Evolutionary conservation across 2,888 invertebrate species (phyloP).

Genomic region (Neoascia interrupta): DNA sequence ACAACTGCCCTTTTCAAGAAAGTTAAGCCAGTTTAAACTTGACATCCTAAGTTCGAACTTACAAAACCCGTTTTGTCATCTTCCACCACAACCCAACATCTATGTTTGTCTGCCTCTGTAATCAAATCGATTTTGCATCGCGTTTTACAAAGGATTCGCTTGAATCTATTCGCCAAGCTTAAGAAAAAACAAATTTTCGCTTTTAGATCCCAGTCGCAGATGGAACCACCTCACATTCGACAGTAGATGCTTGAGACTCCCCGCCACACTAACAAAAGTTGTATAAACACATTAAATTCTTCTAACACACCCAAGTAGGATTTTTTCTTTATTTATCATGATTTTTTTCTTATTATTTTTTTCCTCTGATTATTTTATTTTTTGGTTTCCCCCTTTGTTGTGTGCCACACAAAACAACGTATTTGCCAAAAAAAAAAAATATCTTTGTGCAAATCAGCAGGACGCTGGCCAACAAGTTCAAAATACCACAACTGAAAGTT

Average conservation of each 20-base stretch:
- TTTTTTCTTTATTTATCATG: background rate
- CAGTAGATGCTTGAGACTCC: slow-evolving; percentile 24
- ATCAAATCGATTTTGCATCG: no score
- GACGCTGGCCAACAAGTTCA: slow-evolving; percentile 79
- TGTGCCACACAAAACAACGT: slow-evolving; percentile 51
- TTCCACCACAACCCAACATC: no score
- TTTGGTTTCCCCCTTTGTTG: slow-evolving; percentile 35
- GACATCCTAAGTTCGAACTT: no score
- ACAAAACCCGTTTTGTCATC: no score
- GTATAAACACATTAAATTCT: slow-evolving; percentile 15
- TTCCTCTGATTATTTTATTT: slow-evolving; percentile 57
- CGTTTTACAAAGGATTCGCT: no score
- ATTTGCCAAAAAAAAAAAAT: no score
- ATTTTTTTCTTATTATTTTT: slow-evolving; percentile 6
- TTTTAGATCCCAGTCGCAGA: slow-evolving; percentile 23
- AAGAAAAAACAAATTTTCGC: background rate
- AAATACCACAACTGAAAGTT: slow-evolving; percentile 80
- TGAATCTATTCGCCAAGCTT: background rate
- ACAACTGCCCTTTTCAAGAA: no score
- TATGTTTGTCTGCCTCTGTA: no score
- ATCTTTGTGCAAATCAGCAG: slow-evolving; percentile 62
- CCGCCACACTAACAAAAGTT: slow-evolving; percentile 6
- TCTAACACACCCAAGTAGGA: slow-evolving; percentile 18
- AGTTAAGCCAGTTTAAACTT: no score
- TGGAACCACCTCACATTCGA: slow-evolving; percentile 3